phyloP scores from a whole-genome alignment of 2,113 vertebrate genomes.

The Muscicapa adusta region DNA sequence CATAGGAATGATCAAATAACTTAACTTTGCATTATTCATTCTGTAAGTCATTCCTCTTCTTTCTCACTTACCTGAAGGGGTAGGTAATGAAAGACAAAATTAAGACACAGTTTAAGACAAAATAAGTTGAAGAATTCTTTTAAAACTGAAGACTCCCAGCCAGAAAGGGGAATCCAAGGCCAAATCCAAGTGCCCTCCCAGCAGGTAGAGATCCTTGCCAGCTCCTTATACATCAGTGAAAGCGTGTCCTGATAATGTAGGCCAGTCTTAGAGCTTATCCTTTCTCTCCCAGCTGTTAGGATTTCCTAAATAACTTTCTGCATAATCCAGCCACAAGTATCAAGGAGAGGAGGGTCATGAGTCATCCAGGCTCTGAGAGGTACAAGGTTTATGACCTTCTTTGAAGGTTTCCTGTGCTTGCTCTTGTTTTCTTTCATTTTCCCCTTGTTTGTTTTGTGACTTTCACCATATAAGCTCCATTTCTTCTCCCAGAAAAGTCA shows the following conservation, averaged over 20 bases:
- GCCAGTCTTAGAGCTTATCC: constrained; percentile 51
- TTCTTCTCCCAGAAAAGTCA: not conserved
- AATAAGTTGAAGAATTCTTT: not conserved
- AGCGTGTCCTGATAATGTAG: constrained; percentile 34
- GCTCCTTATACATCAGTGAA: constrained; percentile 32
- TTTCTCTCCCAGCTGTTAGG: constrained; percentile 53
- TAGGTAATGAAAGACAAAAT: not conserved
- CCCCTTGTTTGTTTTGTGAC: not conserved
- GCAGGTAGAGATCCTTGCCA: not conserved
- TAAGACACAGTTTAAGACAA: not conserved
- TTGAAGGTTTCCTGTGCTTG: not conserved
- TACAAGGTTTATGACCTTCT: not conserved
- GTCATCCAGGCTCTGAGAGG: not conserved
- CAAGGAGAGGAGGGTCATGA: not conserved
- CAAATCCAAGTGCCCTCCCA: not conserved
- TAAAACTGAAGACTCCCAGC: not conserved
- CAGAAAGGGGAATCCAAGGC: not conserved
- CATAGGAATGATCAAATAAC: not conserved
- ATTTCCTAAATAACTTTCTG: constrained; percentile 42
- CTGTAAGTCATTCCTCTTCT: not conserved
- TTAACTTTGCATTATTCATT: not conserved
- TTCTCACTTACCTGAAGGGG: not conserved
- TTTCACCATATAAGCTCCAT: not conserved
- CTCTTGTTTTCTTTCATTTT: not conserved
- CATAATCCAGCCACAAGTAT: constrained; percentile 34